Base-by-base conservation (phyloP, 2,113 vertebrate species). In the Apaloderma vittatum region DNA sequence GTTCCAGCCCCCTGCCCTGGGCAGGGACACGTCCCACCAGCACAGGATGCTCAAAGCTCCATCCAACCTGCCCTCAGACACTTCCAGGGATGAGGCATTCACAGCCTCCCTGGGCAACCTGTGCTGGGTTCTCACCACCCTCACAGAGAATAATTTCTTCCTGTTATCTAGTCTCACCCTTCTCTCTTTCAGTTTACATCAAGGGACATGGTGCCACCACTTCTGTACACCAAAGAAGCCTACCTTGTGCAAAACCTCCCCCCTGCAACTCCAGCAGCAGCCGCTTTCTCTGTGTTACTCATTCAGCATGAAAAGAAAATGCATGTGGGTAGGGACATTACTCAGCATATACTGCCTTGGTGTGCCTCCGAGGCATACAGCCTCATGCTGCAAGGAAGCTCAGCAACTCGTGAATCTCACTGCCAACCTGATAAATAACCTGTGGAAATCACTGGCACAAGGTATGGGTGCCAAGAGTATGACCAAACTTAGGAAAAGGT, bases 381-480 rank as follows among this genome's bases (percentile, higher is more conserved):
- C 22, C 30, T 46, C 27, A 3, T 0, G 36, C 8, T 15, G 32
- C 46, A n/a, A 23, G 2, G 21, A 32, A 63, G 74, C 34, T 45
- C 57, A 55, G 32, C 37, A 45, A 8, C 30, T 30, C 3, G 0
- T 2, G 15, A n/a, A 36, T 29, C 27, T 54, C 11, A 5, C 8
- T 30, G 65, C 46, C 12, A 19, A 9, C 26, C 27, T 15, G 24
- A 4, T 5, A 14, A 67, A 40, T 15, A 71, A 5, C 43, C 11
- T 1, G 6, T 14, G n/a, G 73, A 59, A 62, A 61, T 19, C 1
- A 2, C 40, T 22, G 16, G 40, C 20, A 12, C 8, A 2, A 70
- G 52, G 6, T 30, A 20, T 0, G 0, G 10, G 75, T 49, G 24
- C 81, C 57, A 46, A 10, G 2, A 11, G 5, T 0, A 13, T 3